Conservation (phyloP, 2,113 vertebrate species). For the Odontophorus gujanensis region DNA sequence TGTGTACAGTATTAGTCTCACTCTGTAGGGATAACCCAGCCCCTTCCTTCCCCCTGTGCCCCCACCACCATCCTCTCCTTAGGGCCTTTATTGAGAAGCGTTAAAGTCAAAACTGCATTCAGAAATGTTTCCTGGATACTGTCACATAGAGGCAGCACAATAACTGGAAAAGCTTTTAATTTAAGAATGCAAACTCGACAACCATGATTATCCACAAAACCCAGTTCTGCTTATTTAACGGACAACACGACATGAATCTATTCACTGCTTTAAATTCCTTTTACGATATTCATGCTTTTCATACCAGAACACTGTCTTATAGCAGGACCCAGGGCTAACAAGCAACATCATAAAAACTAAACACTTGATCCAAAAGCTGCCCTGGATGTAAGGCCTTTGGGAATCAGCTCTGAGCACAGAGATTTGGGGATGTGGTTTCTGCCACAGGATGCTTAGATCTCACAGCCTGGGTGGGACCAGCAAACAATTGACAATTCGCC, state of each 20-base stretch:
- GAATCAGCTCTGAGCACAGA: background rate
- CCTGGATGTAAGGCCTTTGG: background rate
- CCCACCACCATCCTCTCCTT: background rate
- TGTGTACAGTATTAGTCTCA: background rate
- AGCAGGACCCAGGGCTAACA: background rate
- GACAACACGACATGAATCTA: background rate
- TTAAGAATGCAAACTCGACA: background rate
- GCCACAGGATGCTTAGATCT: conserved; percentile 5
- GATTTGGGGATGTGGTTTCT: conserved; percentile 9
- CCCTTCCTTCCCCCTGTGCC: background rate
- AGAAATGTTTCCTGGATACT: background rate
- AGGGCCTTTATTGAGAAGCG: conserved; percentile 1
- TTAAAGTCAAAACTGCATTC: conserved; percentile 7
- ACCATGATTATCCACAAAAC: background rate
- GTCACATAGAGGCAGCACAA: background rate
- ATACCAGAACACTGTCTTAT: background rate
- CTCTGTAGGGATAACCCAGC: background rate
- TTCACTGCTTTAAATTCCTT: background rate
- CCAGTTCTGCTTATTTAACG: background rate
- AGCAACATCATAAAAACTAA: background rate
- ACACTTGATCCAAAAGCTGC: background rate
- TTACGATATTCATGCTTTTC: background rate
- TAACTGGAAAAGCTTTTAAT: background rate
- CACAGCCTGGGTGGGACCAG: conserved; percentile 23
- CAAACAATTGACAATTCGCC: conserved; percentile 21